These are phyloP conservation scores for Heliangelus exortis DNA, from an alignment of 2,797 vertebrate species.

Conservation along the genomic window DNA sequence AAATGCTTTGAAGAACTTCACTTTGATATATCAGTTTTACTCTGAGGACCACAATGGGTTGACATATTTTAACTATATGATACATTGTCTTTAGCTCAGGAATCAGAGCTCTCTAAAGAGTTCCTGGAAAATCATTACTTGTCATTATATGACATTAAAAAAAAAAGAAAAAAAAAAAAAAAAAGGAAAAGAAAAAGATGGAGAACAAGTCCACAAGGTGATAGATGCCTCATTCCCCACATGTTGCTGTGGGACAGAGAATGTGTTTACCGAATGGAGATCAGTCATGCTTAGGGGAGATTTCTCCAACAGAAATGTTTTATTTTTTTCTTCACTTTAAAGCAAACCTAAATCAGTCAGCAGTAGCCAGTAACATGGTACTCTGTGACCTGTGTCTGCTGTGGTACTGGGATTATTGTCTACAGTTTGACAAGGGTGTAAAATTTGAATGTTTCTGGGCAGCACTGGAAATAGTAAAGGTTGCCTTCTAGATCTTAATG, in stretches of 20 bases:
- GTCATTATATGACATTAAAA: background rate
- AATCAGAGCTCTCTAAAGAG: background rate
- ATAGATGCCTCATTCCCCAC: background rate
- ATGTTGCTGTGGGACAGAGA: background rate
- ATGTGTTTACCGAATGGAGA: background rate
- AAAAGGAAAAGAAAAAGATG: background rate
- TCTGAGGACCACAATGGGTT: conserved; percentile 20
- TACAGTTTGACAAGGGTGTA: background rate
- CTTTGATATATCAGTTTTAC: conserved; percentile 54
- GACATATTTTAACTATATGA: conserved; percentile 13
- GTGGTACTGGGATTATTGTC: background rate
- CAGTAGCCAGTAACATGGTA: background rate
- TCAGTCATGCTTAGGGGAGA: background rate
- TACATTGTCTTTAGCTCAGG: background rate
- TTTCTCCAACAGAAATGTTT: background rate
- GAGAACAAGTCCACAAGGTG: background rate
- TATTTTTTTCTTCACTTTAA: background rate
- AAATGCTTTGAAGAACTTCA: conserved; percentile 55
- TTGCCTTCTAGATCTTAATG: background rate
- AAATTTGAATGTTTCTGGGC: background rate
- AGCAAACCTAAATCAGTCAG: background rate
- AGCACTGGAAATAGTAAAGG: background rate
- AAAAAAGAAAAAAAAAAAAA: background rate
- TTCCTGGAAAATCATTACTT: background rate
- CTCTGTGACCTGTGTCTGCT: background rate